These are phyloP conservation scores for Emys orbicularis DNA, from an alignment of 2,797 vertebrate genomes.

Conservation along the genomic window DNA sequence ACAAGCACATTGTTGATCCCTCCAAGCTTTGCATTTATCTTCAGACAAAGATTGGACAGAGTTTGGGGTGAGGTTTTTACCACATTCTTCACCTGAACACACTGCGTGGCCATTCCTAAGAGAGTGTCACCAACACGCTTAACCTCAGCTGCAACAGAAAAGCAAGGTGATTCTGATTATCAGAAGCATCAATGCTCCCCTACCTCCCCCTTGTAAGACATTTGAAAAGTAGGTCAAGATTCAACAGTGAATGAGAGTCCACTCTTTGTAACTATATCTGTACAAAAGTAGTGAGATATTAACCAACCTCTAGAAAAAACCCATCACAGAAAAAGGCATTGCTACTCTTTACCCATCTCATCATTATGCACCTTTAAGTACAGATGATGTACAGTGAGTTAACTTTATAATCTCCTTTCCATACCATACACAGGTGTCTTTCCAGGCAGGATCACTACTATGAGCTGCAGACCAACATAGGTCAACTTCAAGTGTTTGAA, in stretches of 20 bases:
- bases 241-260: not conserved
- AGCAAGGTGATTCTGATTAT: not conserved
- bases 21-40: constrained; percentile 98
- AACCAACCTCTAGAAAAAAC: not conserved
- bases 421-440: constrained; percentile 98
- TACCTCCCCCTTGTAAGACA: not conserved
- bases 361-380: accelerated
- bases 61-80: constrained; percentile 99
- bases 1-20: constrained; percentile 99
- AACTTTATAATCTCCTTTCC: constrained; percentile 24
- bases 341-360: not conserved
- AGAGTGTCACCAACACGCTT: constrained; percentile 98
- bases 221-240: not conserved
- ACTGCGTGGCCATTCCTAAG: constrained; percentile 98
- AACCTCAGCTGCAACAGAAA: constrained; percentile 91
- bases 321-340: not conserved
- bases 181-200: not conserved
- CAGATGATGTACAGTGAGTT: not conserved
- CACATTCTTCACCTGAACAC: constrained; percentile 99
- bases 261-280: not conserved
- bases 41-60: constrained; percentile 98
- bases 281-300: not conserved
- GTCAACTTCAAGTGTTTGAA: constrained; percentile 99
- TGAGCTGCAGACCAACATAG: constrained; percentile 97
- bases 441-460: constrained; percentile 97